These are phyloP conservation scores for Halocaridina rubra DNA, from an alignment of 2,888 invertebrate species.

Conservation along the genomic window DNA sequence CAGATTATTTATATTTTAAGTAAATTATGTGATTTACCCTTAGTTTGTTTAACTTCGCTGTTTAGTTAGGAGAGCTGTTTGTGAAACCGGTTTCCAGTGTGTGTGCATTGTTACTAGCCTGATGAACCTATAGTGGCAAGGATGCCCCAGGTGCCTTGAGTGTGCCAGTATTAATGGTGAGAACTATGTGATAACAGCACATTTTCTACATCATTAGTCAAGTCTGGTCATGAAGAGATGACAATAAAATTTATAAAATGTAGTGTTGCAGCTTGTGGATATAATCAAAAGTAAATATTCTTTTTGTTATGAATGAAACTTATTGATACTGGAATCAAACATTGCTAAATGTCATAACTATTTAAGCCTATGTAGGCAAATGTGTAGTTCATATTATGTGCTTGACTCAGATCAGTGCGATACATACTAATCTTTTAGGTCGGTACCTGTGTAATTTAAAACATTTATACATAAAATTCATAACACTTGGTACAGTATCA, in stretches of 20 bases:
- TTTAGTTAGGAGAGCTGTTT: too few species aligned
- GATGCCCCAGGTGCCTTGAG: slow-evolving; percentile 57
- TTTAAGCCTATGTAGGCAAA: neutral
- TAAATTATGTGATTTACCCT: too few species aligned
- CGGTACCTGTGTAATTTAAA: too few species aligned
- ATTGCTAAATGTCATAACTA: neutral
- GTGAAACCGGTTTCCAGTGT: too few species aligned
- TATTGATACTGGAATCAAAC: slow-evolving; percentile 34
- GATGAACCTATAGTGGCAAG: slow-evolving; percentile 38
- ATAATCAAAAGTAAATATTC: slow-evolving; percentile 56
- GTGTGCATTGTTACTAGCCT: slow-evolving; percentile 10
- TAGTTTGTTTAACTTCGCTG: too few species aligned
- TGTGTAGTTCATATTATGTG: neutral
- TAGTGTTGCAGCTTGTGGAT: slow-evolving; percentile 38
- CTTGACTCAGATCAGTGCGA: too few species aligned
- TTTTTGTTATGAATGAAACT: slow-evolving; percentile 22
- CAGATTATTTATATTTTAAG: too few species aligned
- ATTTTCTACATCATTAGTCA: slow-evolving; percentile 53
- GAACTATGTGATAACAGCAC: slow-evolving; percentile 53
- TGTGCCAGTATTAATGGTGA: slow-evolving; percentile 60
- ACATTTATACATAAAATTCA: too few species aligned
- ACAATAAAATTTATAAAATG: slow-evolving; percentile 50
- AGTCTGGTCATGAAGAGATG: slow-evolving; percentile 28
- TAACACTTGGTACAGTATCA: too few species aligned
- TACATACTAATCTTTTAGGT: too few species aligned